These are phyloP conservation scores for Chaetura pelagica DNA, from an alignment of 2,113 vertebrate species.

Conservation along the genomic window DNA sequence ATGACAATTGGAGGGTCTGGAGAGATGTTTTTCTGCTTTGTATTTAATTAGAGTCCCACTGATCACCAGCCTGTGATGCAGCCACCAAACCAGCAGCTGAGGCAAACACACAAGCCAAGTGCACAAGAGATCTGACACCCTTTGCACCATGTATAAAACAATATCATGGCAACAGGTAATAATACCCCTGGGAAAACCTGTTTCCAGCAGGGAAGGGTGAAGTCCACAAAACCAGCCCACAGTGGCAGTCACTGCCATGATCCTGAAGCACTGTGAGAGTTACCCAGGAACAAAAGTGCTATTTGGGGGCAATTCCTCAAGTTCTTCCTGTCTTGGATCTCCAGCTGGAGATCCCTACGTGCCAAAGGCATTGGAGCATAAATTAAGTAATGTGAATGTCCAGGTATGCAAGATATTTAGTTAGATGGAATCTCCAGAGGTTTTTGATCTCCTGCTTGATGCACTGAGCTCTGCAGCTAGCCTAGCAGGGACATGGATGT, in stretches of 20 bases:
- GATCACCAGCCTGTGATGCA: not conserved
- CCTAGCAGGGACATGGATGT: not conserved
- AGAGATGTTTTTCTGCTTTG: not conserved
- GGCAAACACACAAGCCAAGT: rapidly evolving
- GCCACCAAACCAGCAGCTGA: not conserved
- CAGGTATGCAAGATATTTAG: not conserved
- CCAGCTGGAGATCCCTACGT: not conserved
- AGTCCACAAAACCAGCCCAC: rapidly evolving
- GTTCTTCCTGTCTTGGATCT: not conserved
- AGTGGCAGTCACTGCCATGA: not conserved
- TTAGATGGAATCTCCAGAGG: not conserved
- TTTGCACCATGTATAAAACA: not conserved
- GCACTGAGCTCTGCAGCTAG: not conserved
- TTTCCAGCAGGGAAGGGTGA: not conserved
- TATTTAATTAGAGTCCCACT: not conserved
- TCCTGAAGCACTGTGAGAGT: not conserved
- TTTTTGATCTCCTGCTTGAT: not conserved
- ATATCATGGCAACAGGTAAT: not conserved
- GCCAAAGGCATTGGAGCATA: not conserved
- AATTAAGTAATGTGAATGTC: not conserved
- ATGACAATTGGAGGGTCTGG: not conserved
- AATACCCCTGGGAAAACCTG: not conserved
- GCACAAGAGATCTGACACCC: not conserved
- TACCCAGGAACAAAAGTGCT: not conserved
- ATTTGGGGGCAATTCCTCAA: not conserved